A percentile compares a stretch with the other conserved stretches of the same genome.
These are phyloP conservation scores for Syngnathus floridae DNA, from an alignment of 2,113 vertebrate genomes.

Conservation along the genomic window DNA sequence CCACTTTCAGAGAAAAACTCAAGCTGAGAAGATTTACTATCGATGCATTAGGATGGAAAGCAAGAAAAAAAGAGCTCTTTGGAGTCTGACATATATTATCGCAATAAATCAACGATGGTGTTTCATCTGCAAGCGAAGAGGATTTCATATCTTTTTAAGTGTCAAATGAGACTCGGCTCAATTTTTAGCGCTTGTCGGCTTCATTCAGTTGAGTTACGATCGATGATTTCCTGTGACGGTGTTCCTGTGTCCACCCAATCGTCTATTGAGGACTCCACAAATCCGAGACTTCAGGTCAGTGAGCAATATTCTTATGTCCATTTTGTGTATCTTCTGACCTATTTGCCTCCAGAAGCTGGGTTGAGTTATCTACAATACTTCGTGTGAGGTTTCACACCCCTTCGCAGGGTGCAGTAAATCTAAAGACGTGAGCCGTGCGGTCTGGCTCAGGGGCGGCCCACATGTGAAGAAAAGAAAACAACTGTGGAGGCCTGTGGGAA, in stretches of 20 bases:
- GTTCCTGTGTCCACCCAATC: constrained; percentile 4
- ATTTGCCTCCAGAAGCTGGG: constrained; percentile 14
- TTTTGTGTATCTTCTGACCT: not conserved
- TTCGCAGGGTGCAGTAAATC: constrained; percentile 33
- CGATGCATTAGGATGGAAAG: constrained; percentile 15
- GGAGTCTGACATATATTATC: constrained; percentile 12
- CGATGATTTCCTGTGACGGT: constrained; percentile 23
- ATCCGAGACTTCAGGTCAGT: not conserved
- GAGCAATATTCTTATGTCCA: not conserved
- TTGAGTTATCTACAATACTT: constrained; percentile 24
- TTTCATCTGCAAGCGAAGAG: constrained; percentile 14
- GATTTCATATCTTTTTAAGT: constrained; percentile 18
- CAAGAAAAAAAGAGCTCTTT: constrained; percentile 22
- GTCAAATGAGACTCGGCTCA: constrained; percentile 22
- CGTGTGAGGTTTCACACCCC: constrained; percentile 35
- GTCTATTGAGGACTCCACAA: constrained; percentile 45
- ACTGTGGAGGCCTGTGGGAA: constrained; percentile 18
- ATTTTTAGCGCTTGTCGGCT: constrained; percentile 26
- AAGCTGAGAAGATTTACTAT: constrained; percentile 24
- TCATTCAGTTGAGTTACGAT: constrained; percentile 34
- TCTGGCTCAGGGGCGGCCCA: constrained; percentile 30
- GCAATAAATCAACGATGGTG: constrained; percentile 27
- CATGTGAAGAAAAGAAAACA: constrained; percentile 16
- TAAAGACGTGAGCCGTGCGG: constrained; percentile 20
- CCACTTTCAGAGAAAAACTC: constrained; percentile 23